Evolutionary conservation across 2,113 vertebrate species (phyloP).

Genomic region (Bufo bufo): DNA sequence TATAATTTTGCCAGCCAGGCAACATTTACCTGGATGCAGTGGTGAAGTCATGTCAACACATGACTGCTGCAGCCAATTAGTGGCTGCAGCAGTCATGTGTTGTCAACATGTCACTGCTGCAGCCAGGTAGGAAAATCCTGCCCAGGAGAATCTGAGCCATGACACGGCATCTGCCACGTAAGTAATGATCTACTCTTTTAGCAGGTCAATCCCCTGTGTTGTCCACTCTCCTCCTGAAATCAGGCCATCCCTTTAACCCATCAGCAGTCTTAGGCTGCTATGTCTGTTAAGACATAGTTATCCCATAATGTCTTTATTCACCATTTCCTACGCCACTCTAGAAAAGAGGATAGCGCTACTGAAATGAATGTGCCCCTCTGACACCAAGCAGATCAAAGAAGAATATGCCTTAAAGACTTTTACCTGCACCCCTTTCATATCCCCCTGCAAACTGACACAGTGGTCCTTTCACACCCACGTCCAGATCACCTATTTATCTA

Average conservation of each 20-base stretch:
- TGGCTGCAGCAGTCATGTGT: no score
- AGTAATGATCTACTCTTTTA: no score
- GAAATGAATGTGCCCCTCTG: slow-evolving; percentile 19
- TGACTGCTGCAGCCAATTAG: no score
- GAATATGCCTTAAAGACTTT: not conserved
- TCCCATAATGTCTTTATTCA: not conserved
- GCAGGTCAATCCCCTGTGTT: no score
- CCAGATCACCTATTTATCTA: slow-evolving; percentile 26
- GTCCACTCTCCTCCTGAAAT: no score
- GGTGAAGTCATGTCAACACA: no score
- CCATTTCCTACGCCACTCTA: not conserved
- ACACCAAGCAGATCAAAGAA: slow-evolving; percentile 17
- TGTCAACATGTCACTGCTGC: no score
- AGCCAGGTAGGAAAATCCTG: no score
- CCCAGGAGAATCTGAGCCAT: no score
- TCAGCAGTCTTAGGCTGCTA: not conserved
- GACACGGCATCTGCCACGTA: no score
- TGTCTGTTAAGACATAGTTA: not conserved
- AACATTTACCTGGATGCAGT: no score
- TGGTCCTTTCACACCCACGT: slow-evolving; percentile 17
- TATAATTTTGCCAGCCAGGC: no score
- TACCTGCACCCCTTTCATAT: not conserved
- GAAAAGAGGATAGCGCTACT: not conserved
- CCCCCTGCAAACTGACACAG: not conserved
- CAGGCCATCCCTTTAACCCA: not conserved